Evolutionary conservation across 2,888 invertebrate species (phyloP).

Genomic region (Anarsia innoxiella): DNA sequence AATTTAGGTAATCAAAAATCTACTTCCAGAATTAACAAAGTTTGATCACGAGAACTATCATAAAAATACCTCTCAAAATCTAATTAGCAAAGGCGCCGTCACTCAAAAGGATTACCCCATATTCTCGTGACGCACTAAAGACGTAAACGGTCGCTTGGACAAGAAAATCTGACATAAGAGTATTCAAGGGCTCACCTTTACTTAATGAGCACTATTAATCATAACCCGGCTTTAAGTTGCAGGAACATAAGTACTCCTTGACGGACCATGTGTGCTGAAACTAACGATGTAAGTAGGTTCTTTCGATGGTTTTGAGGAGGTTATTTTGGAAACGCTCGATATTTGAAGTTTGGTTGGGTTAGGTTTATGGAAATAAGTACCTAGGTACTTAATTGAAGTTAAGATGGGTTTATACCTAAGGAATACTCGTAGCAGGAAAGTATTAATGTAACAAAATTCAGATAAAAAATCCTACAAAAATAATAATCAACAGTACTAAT

Average conservation of each 20-base stretch:
- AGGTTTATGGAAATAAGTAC: no score
- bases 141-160: slow-evolving; percentile 24
- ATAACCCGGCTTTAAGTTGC: slow-evolving; percentile 27
- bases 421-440: no score
- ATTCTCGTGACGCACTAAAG: background rate
- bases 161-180: slow-evolving; percentile 45
- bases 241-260: slow-evolving; percentile 41
- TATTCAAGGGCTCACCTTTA: slow-evolving; percentile 40
- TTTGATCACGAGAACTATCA: no score
- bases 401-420: no score
- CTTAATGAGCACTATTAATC: slow-evolving; percentile 63
- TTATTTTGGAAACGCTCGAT: background rate
- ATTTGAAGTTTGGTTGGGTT: no score
- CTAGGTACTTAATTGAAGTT: no score
- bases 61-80: no score
- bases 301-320: slow-evolving; percentile 33
- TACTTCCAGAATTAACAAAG: no score
- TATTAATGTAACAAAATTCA: no score
- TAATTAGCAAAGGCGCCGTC: slow-evolving; percentile 3
- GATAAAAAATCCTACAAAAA: no score
- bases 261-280: slow-evolving; percentile 54
- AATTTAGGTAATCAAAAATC: no score
- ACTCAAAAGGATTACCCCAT: slow-evolving; percentile 2
- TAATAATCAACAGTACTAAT: no score
- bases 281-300: slow-evolving; percentile 53